Base-by-base conservation (phyloP, 1,140 invertebrate genomes). In the Pseudomyrmex cubaensis region DNA sequence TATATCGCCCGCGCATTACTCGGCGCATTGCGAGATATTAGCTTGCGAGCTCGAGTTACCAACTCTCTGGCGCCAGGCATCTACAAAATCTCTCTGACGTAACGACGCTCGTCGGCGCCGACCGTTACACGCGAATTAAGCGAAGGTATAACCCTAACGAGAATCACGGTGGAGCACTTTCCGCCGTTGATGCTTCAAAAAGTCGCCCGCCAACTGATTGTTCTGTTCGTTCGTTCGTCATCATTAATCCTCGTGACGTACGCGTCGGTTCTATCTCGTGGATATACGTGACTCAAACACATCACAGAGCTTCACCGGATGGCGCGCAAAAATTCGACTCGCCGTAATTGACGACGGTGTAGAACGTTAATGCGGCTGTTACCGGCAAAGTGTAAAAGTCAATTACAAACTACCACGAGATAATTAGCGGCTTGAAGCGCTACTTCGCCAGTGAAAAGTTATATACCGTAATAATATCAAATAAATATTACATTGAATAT, bases 31-130 rank as follows among this genome's bases (percentile, higher is more conserved):
- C 56, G 73, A 22, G 77, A 88, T 85, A 83, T 88, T 88, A 80
- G 66, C 66, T 83, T 22, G 66, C 78, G 86, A 89, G 75, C 76
- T 87, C 35, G 35, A 75, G 86, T 87, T 87, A 85, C 75, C 73
- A 25, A 35, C 35, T 35, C 48, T 17, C 67, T 69, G 83, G 87
- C 82, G 87, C 87, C 77, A 59, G 50, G 69, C 72, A 82, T 82
- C 86, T 77, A 85, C 87, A 17, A 74, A 88, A 85, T 88, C 83
- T 88, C 83, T 82, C 72, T 75, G 80, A 82, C 25, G 72, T 82
- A 82, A 82, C 61, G 48, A 63, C 15, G 62, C 35, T 57, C 72
- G 46, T 48, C 25, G 9, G 20, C 25, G 17, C 76, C 20, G 20
- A 85, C 86, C 86, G 86, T 87, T 88, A 84, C 5, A 25, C 74